A percentile compares a stretch with the other conserved stretches of the same genome.
Evolutionary conservation across 2,888 invertebrate genomes (phyloP).

Genomic region (Philereme vetulata): DNA sequence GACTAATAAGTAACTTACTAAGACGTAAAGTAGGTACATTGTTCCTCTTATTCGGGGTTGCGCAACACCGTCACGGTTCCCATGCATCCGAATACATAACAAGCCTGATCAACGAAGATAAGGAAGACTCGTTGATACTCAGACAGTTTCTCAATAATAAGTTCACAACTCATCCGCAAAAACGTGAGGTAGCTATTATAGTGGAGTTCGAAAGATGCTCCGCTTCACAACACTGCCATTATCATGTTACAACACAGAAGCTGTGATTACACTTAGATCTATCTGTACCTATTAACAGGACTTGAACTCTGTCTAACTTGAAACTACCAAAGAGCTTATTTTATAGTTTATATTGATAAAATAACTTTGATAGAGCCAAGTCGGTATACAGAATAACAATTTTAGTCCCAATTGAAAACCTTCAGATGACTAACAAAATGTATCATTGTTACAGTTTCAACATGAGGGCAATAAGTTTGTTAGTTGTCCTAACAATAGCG

Average conservation of each 20-base stretch:
- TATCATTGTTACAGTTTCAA: conserved; percentile 47
- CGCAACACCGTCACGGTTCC: conserved; percentile 72
- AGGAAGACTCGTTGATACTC: conserved; percentile 64
- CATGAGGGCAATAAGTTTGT: conserved; percentile 58
- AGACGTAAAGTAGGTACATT: conserved; percentile 18
- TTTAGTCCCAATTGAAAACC: too few species aligned
- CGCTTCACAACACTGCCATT: conserved; percentile 72
- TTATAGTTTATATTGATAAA: too few species aligned
- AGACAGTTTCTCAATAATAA: conserved; percentile 74
- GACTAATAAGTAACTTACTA: conserved; percentile 21
- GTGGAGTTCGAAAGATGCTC: conserved; percentile 61
- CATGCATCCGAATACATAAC: conserved; percentile 75
- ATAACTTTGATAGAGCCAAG: too few species aligned
- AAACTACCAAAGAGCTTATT: background rate
- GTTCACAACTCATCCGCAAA: conserved; percentile 71
- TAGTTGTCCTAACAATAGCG: conserved; percentile 57
- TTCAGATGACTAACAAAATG: too few species aligned
- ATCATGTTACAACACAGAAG: conserved; percentile 65
- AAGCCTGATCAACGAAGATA: conserved; percentile 69
- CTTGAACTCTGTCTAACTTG: conserved; percentile 15
- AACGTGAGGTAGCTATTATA: conserved; percentile 74
- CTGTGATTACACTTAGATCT: conserved; percentile 35
- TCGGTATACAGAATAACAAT: too few species aligned
- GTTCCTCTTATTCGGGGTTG: conserved; percentile 49
- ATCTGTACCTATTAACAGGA: conserved; percentile 17